Evolutionary conservation across 2,888 invertebrate genomes (phyloP).

Genomic region (Limnephilus auricula): DNA sequence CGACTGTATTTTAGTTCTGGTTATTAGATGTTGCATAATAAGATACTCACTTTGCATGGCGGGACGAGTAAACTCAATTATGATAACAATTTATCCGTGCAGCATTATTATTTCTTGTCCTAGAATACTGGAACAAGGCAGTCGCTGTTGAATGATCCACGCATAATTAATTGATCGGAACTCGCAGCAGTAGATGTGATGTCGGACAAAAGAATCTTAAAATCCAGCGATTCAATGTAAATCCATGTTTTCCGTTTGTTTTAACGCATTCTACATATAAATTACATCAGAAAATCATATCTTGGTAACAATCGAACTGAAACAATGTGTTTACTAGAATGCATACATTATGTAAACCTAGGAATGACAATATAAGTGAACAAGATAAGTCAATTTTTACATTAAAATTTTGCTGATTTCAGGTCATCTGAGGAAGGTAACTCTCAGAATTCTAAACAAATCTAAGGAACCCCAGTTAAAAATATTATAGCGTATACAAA

Average conservation of each 20-base stretch:
- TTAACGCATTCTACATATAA: neutral
- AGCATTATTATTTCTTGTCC: conserved; percentile 10
- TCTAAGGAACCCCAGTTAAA: too few species aligned
- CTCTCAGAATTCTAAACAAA: neutral
- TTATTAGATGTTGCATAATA: neutral
- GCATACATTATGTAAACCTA: neutral
- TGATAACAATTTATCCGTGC: conserved; percentile 14
- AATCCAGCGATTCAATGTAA: conserved; percentile 32
- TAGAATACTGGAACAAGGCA: neutral
- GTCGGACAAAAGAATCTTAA: neutral
- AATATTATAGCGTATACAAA: too few species aligned
- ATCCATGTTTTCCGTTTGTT: conserved; percentile 6
- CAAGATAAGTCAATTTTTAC: neutral
- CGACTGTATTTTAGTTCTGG: neutral
- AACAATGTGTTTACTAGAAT: neutral
- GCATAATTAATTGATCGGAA: neutral
- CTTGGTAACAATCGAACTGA: conserved; percentile 6
- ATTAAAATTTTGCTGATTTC: neutral
- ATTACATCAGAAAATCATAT: neutral
- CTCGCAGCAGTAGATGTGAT: neutral
- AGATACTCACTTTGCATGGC: neutral
- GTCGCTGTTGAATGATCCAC: neutral
- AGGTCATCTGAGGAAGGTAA: too few species aligned
- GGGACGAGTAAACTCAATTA: conserved; percentile 14
- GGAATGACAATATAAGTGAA: neutral